Conservation (phyloP, 30 jellyfish, hydroid and myxozoan genomes). For the Mastigias papua region DNA sequence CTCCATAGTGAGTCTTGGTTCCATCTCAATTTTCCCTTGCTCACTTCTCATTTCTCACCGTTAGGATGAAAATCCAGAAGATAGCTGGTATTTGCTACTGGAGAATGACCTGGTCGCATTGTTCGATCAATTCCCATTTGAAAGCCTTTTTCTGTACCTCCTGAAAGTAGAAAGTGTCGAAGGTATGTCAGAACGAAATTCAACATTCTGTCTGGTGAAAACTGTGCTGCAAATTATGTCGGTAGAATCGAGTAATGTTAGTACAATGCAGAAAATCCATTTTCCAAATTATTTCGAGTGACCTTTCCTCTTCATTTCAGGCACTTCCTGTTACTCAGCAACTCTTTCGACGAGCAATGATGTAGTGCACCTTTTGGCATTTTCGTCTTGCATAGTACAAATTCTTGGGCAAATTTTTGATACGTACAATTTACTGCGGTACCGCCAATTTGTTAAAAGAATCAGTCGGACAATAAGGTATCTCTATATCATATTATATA, state of each 20-base stretch:
- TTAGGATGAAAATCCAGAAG: slow-evolving; percentile 90
- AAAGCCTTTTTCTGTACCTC: slow-evolving; percentile 59
- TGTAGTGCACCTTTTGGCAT: slow-evolving; percentile 73
- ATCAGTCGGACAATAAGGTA: slow-evolving; percentile 91
- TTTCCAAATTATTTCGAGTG: neutral
- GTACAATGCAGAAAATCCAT: no score
- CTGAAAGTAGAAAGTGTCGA: slow-evolving; percentile 50
- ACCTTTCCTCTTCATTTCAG: slow-evolving; percentile 1
- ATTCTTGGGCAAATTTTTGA: slow-evolving; percentile 87
- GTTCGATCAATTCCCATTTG: slow-evolving; percentile 89
- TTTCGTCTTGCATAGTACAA: slow-evolving; percentile 81
- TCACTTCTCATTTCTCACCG: neutral
- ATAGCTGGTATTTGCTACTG: slow-evolving; percentile 72
- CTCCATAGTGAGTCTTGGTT: neutral
- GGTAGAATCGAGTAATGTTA: no score
- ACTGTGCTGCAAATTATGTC: neutral
- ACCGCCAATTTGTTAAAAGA: slow-evolving; percentile 89
- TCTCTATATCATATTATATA: neutral
- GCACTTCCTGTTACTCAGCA: slow-evolving; percentile 45
- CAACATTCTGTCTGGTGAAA: neutral
- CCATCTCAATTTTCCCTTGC: neutral
- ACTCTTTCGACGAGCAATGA: slow-evolving; percentile 71
- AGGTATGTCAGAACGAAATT: slow-evolving; percentile 15
- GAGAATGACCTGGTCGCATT: slow-evolving; percentile 86
- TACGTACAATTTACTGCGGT: slow-evolving; percentile 83